Base-by-base conservation (phyloP, 2,888 invertebrate species). In the Apeira syringaria region DNA sequence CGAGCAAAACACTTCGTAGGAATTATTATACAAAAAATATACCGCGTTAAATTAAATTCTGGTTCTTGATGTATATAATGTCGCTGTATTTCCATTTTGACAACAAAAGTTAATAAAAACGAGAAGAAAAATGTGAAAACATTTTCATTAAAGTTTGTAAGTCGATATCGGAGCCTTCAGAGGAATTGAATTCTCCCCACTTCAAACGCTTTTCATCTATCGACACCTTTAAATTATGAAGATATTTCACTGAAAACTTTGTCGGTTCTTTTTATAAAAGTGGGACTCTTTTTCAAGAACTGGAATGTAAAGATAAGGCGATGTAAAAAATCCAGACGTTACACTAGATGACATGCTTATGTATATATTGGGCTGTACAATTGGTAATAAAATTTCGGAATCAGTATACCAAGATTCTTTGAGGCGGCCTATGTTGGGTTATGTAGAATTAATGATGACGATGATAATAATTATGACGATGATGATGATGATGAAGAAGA, bases 121-220 rank as follows among this genome's bases (percentile, higher is more conserved):
- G 20, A 4, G 20, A 36, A 37, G 31, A 37, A 40, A 36, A 36
- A 35, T 6, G 28, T 31, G 4, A 33, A 47, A 47, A 39, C 37
- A 32, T 47, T 47, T 47, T 39, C 27, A 47, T 39, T 47, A 43
- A 36, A 50, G 32, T 46, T 48, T 26, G 46, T 46, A 48, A 52
- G 46, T 44, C 46, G 43, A 52, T 46, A 47, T 47, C 39, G 36
- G 25, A 31, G 46, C 20, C 30, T 35, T 41, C 37, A 28, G 37
- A 35, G 32, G 31, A 48, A 48, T 52, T 48, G 43, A 52, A 44
- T 52, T 52, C 43, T 44, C 40, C 40, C 31, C 30, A 32, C 43
- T 46, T 43, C 48, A 41, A 49, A 52, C 46, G 52, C 30, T 48
- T 52, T 48, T 52, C 43, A 37, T 48, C 48, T 41, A 52, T 46